Conservation (phyloP, 2,113 vertebrate species). For the Synchiropus splendidus region DNA sequence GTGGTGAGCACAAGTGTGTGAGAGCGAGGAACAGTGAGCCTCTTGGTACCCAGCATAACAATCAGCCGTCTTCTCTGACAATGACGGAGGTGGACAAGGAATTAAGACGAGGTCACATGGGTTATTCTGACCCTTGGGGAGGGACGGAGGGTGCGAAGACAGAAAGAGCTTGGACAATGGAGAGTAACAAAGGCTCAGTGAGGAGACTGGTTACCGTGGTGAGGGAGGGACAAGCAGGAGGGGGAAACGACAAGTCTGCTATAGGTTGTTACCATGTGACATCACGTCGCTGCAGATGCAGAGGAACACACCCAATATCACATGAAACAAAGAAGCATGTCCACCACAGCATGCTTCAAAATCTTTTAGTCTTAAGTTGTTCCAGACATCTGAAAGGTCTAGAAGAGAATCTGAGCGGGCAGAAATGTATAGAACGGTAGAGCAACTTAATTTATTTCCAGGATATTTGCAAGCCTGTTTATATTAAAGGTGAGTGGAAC, state of each 20-base stretch:
- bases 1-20: background rate
- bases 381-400: too few species aligned
- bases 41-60: constrained; percentile 59
- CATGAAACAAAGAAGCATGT: too few species aligned
- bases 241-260: background rate
- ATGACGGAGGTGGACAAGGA: background rate
- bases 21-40: constrained; percentile 29
- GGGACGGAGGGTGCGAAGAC: constrained; percentile 8
- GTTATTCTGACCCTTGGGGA: background rate
- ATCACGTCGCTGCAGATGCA: too few species aligned
- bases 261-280: background rate
- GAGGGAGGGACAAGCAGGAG: background rate
- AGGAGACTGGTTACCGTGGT: constrained; percentile 7
- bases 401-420: too few species aligned
- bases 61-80: constrained; percentile 32
- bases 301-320: too few species aligned
- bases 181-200: constrained; percentile 18
- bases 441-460: too few species aligned
- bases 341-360: too few species aligned
- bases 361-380: too few species aligned
- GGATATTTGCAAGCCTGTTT: too few species aligned
- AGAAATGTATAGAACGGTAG: too few species aligned
- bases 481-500: too few species aligned
- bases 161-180: constrained; percentile 6
- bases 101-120: constrained; percentile 9